Conservation (phyloP, 2,888 invertebrate species). For the Diadegma fenestrale region DNA sequence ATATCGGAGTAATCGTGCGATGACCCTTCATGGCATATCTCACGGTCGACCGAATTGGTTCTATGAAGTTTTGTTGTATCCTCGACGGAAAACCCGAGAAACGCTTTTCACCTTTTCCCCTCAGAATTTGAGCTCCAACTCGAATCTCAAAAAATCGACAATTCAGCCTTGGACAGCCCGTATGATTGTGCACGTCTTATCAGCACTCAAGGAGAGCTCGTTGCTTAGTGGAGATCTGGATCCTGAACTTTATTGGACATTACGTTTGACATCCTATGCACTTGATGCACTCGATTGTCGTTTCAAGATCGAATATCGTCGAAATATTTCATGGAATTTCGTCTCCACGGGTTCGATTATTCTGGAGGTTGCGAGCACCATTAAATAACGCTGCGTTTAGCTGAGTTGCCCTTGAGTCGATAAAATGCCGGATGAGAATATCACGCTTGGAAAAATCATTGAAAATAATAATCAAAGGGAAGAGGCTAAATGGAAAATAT, state of each 20-base stretch:
- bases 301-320: constrained; percentile 43
- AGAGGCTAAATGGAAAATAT: background rate
- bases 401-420: background rate
- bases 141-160: background rate
- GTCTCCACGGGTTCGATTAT: background rate
- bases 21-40: background rate
- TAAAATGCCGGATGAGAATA: background rate
- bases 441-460: constrained; percentile 13
- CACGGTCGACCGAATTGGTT: background rate
- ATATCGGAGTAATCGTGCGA: background rate
- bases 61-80: background rate
- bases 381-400: background rate
- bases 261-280: constrained; percentile 11
- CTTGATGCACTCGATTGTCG: constrained; percentile 50
- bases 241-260: constrained; percentile 30
- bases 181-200: background rate
- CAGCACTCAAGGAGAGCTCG: background rate
- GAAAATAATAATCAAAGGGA: constrained; percentile 27
- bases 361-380: background rate
- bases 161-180: background rate
- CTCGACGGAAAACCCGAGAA: background rate
- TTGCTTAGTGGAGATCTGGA: constrained; percentile 2
- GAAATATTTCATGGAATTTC: constrained; percentile 12
- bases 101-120: background rate
- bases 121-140: background rate